Evolutionary conservation across 2,888 invertebrate species (phyloP), one percentile per base, ranked within the genome.

Genomic region (Anorthoa munda): DNA sequence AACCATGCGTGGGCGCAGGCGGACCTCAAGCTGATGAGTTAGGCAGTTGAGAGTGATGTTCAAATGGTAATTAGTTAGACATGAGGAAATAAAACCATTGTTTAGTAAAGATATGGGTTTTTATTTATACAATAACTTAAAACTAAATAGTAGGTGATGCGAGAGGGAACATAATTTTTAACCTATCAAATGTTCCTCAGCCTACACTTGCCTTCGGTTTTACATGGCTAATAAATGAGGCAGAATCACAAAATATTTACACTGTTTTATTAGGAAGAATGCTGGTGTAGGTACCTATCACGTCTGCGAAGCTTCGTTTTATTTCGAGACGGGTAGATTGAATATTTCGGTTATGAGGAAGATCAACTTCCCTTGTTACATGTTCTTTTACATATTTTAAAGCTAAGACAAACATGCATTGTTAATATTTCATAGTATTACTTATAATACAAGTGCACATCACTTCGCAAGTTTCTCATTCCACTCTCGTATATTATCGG

Each of bases 11-110:
- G 97, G 95, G 89, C 92, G 0, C 96, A 96, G 82, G 86, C 77
- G 2, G 88, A 93, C 56, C 93, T 97, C 64, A 94, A 96, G 80
- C 84, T 92, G 15, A 88, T 95, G 75, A 96, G 97, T 81, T 92
- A 93, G 55, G 72, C 69, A 3, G 76, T 96, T 0, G 93, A 96
- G 66, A 92, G 89, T 13, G 81, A 51, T n/a, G 90, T 94, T 0
- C 66, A 85, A 1, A 81, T 94, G 83, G 69, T 72, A 5, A 81
- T 90, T 7, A 53, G 31, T 66, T 77, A 80, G 15, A 84, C 71
- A 72, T 83, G 68, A 81, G 15, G 45, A 39, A 79, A 80, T 70
- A 81, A 79, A 76, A 61, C 63, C 1, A n/a, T 46, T 21, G 21
- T 53, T 12, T 58, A 48, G 7, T 64, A 46, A 48, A 39, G 18